Evolutionary conservation across 2,888 invertebrate species (phyloP).

Genomic region (Drosophila anceps): DNA sequence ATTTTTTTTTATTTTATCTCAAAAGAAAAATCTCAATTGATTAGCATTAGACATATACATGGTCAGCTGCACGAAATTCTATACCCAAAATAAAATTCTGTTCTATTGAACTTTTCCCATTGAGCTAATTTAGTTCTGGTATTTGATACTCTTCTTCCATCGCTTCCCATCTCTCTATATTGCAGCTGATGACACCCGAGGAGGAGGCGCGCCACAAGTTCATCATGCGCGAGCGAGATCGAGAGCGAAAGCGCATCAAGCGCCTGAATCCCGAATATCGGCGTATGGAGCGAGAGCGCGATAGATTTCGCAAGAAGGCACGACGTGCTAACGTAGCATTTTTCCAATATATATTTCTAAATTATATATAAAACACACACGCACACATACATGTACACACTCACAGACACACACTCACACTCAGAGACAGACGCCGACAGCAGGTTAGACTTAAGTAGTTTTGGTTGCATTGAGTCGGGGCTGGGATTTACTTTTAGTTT

Average conservation of each 20-base stretch:
- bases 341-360: slow-evolving; percentile 73
- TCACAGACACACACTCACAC: slow-evolving; percentile 24
- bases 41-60: slow-evolving; percentile 19
- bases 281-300: slow-evolving; percentile 79
- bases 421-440: slow-evolving; percentile 6
- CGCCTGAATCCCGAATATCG: slow-evolving; percentile 81
- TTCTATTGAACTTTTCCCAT: slow-evolving; percentile 33
- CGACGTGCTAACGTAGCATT: slow-evolving; percentile 81
- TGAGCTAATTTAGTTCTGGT: slow-evolving; percentile 25
- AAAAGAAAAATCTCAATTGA: background rate
- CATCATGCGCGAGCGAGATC: slow-evolving; percentile 81
- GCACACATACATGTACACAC: slow-evolving; percentile 22
- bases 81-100: slow-evolving; percentile 13
- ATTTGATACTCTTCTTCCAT: slow-evolving; percentile 13
- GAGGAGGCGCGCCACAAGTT: slow-evolving; percentile 80
- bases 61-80: slow-evolving; percentile 11
- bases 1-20: background rate
- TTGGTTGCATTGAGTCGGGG: slow-evolving; percentile 20
- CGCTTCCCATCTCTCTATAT: slow-evolving; percentile 80
- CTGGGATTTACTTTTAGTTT: slow-evolving; percentile 10
- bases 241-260: slow-evolving; percentile 80
- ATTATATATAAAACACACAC: slow-evolving; percentile 40
- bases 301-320: slow-evolving; percentile 82
- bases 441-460: slow-evolving; percentile 31
- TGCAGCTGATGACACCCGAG: slow-evolving; percentile 81